Evolutionary conservation across 2,113 vertebrate genomes (phyloP), one percentile per base, ranked within the genome.

Genomic region (Stigmatopora nigra): DNA sequence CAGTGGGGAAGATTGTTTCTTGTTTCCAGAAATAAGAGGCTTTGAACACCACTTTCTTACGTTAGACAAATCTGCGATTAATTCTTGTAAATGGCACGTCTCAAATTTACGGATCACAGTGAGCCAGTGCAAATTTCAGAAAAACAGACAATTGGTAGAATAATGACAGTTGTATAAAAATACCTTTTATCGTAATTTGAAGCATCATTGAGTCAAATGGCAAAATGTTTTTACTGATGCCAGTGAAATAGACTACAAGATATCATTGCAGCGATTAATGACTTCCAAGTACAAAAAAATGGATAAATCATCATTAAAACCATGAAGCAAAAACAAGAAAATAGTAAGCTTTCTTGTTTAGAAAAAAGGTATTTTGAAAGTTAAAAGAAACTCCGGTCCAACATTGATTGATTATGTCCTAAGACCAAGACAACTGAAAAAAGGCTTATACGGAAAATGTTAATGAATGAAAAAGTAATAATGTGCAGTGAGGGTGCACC

Each of bases 121-220:
- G 63, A 63, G 52, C 25, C 14, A 14, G 49, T 36, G 17, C 41
- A 41, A 65, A 16, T 46, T 13, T 44, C 58, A 53, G 71, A 71
- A 64, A 64, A 90, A 90, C 81, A 80, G 86, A 84, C 90, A 88
- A 85, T 86, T 20, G 51, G 51, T 13, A 1, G 19, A 20, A 22
- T 58, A 60, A 11, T n/a, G 31, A 41, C 25, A 41, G 14, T 36
- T 35, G 55, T 3, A 53, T 53, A 51, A 20, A 9, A 36, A n/a
- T 17, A 36, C n/a, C 51, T 53, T 53, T 53, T 53, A 10, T n/a
- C 7, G 19, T n/a, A 19, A n/a, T n/a, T 53, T 20, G 10, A n/a
- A 41, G 38, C 38, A 41, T 41, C 38, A 41, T 41, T 41, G 38
- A 41, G 38, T 41, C 9, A 41, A 41, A 10, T 41, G 38, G 38